Conservation (phyloP, 2,113 vertebrate species). For the Pseudorhombus dupliciocellatus region DNA sequence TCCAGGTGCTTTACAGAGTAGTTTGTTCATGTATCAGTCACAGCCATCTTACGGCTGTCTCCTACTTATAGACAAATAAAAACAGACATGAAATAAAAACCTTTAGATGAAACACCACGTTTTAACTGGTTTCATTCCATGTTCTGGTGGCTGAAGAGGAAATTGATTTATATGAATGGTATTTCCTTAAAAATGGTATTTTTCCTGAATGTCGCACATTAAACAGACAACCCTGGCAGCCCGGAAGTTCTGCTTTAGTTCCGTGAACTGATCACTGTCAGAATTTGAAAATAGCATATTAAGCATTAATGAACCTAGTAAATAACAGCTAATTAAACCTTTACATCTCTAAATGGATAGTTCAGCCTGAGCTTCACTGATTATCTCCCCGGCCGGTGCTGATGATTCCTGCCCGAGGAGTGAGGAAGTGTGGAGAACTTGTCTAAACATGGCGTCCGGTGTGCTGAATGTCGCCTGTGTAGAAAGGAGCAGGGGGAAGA, state of each 20-base stretch:
- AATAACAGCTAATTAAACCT: background rate
- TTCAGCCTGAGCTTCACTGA: too few species aligned
- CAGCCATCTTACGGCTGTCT: too few species aligned
- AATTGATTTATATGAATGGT: background rate
- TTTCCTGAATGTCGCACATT: background rate
- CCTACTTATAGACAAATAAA: too few species aligned
- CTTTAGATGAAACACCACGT: background rate
- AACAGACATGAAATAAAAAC: background rate
- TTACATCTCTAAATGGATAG: too few species aligned
- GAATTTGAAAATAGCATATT: background rate
- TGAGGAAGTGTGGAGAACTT: background rate
- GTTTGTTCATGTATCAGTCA: too few species aligned
- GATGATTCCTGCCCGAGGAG: background rate
- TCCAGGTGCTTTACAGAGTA: too few species aligned
- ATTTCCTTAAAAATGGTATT: too few species aligned
- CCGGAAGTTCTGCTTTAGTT: background rate
- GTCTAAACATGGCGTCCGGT: background rate
- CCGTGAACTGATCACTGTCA: background rate
- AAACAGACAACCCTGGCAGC: background rate
- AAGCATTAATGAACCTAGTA: background rate
- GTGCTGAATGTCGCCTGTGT: too few species aligned
- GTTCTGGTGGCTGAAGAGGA: background rate
- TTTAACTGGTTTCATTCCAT: background rate
- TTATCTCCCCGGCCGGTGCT: too few species aligned
- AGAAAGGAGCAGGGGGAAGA: background rate